Evolutionary conservation across 2,888 invertebrate genomes (phyloP).

Genomic region (Flexamia atlantica): DNA sequence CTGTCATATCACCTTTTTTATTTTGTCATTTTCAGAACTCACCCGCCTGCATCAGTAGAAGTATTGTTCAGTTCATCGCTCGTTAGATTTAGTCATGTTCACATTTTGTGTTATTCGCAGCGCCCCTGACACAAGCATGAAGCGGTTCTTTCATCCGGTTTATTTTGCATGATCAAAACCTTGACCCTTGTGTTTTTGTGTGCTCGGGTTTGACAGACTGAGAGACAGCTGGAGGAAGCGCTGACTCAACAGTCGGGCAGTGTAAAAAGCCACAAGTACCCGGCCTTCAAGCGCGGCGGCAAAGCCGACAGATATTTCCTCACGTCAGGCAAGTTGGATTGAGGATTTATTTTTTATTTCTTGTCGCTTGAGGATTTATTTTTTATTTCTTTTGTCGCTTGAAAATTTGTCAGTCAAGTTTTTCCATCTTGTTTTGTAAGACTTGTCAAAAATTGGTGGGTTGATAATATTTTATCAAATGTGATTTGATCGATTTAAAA

Average conservation of each 20-base stretch:
- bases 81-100: background rate
- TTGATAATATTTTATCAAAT: too few species aligned
- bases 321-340: conserved; percentile 65
- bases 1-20: background rate
- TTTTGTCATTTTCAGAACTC: conserved; percentile 14
- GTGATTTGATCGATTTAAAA: too few species aligned
- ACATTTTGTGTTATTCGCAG: background rate
- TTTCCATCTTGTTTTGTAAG: too few species aligned
- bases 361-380: too few species aligned
- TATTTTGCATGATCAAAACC: conserved; percentile 20
- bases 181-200: conserved; percentile 58
- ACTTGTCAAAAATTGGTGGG: too few species aligned
- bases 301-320: conserved; percentile 62
- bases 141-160: background rate
- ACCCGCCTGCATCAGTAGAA: background rate
- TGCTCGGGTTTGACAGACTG: conserved; percentile 55
- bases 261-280: conserved; percentile 61
- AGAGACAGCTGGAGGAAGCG: conserved; percentile 28
- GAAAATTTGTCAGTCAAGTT: too few species aligned
- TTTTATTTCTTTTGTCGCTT: too few species aligned
- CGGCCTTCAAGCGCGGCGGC: conserved; percentile 61
- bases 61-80: background rate
- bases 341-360: conserved; percentile 66
- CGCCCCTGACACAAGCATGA: background rate
- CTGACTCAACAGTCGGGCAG: conserved; percentile 45